A percentile compares a stretch with the other conserved stretches of the same genome.
Evolutionary conservation across 2,797 vertebrate species (phyloP).

Genomic region (Columba guinea): DNA sequence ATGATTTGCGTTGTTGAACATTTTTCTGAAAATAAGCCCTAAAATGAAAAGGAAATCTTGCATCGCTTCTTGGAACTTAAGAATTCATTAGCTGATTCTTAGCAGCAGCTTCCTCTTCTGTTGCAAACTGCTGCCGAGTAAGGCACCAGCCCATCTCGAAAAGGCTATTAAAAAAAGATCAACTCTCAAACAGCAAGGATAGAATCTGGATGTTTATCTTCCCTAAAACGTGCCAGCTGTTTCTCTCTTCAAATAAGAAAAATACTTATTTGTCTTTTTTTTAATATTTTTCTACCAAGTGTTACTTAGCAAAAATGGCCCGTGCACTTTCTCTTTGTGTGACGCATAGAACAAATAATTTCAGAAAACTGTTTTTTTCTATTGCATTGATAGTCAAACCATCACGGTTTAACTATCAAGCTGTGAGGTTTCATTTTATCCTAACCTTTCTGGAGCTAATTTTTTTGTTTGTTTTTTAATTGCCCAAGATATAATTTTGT

Average conservation of each 20-base stretch:
- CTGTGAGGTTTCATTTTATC: not conserved
- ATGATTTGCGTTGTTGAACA: not conserved
- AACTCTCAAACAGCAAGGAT: not conserved
- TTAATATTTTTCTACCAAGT: not conserved
- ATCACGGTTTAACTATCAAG: not conserved
- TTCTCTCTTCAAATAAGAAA: slow-evolving; percentile 1
- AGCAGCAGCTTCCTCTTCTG: not conserved
- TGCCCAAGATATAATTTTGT: not conserved
- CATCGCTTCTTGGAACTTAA: not conserved
- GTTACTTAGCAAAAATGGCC: not conserved
- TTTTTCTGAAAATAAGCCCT: not conserved
- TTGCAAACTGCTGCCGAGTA: not conserved
- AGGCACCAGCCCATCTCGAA: not conserved
- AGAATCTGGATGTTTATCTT: slow-evolving; percentile 16
- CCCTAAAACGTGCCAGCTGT: not conserved
- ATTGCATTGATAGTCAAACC: not conserved
- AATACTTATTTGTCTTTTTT: not conserved
- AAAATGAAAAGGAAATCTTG: not conserved
- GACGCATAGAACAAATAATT: not conserved
- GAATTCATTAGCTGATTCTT: slow-evolving; percentile 7
- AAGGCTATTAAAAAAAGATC: slow-evolving; percentile 30
- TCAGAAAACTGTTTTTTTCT: not conserved
- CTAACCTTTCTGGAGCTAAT: not conserved
- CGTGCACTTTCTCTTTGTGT: not conserved
- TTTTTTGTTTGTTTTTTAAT: not conserved